phyloP scores from a whole-genome alignment of 2,113 vertebrate genomes.

The Corythaeola cristata region DNA sequence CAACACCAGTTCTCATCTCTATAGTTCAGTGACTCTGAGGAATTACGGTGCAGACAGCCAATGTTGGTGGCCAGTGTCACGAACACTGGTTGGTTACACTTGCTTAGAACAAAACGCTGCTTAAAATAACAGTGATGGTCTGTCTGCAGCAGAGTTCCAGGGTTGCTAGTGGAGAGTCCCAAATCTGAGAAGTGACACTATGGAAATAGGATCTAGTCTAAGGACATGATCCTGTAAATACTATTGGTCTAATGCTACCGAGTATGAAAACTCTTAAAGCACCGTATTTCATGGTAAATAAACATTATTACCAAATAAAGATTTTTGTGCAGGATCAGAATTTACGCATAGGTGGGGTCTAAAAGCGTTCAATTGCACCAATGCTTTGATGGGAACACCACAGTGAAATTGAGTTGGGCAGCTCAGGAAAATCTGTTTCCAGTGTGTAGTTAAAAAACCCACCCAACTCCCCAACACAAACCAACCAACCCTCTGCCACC shows the following conservation, averaged over 20 bases:
- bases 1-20: neutral
- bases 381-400: accelerated
- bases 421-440: neutral
- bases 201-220: neutral
- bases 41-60: neutral
- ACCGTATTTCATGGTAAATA: neutral
- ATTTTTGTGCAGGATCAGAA: neutral
- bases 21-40: neutral
- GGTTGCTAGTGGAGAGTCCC: neutral
- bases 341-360: neutral
- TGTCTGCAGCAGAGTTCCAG: neutral
- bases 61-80: neutral
- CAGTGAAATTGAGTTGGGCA: neutral
- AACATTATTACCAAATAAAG: neutral
- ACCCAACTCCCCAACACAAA: neutral
- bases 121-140: neutral
- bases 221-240: neutral
- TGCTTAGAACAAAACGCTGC: neutral
- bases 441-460: neutral
- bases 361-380: accelerated
- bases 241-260: neutral
- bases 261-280: neutral
- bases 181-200: neutral
- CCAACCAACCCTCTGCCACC: neutral
- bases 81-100: neutral